These are phyloP conservation scores for Phylloscopus collybita DNA, from an alignment of 2,797 vertebrate genomes.

Conservation along the genomic window DNA sequence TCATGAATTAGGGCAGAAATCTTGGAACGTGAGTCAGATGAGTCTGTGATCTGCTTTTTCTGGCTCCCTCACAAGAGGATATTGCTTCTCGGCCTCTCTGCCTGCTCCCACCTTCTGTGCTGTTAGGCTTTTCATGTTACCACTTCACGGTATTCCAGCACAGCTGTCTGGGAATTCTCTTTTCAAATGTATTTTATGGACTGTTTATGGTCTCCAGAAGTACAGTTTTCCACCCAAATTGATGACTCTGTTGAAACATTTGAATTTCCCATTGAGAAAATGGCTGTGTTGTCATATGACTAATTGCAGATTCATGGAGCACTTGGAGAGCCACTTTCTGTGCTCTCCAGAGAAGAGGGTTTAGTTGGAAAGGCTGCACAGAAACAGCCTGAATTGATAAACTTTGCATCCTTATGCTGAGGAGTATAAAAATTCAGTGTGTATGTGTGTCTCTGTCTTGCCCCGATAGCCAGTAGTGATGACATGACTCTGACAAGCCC, in stretches of 20 bases:
- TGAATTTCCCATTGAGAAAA: constrained; percentile 33
- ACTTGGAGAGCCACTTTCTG: constrained; percentile 1
- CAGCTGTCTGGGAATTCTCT: constrained; percentile 46
- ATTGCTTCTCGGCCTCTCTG: constrained; percentile 47
- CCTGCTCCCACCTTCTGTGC: constrained; percentile 42
- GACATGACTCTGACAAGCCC: constrained; percentile 99
- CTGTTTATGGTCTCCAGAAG: constrained; percentile 51
- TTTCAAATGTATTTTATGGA: constrained; percentile 47
- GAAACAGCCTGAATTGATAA: not conserved
- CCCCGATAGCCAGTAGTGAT: constrained; percentile 91
- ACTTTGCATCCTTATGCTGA: not conserved
- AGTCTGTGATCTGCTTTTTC: constrained; percentile 23
- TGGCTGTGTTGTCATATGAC: not conserved
- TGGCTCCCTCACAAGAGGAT: constrained; percentile 45
- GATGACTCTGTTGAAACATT: constrained; percentile 43
- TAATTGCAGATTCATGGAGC: not conserved
- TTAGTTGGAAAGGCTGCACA: not conserved
- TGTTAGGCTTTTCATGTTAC: constrained; percentile 38
- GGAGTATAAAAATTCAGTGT: not conserved
- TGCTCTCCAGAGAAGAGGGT: not conserved
- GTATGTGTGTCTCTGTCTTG: not conserved
- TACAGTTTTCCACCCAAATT: constrained; percentile 40
- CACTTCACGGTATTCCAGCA: constrained; percentile 30
- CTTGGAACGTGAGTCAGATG: constrained; percentile 15
- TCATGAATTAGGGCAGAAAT: constrained; percentile 24